A percentile compares a stretch with the other conserved stretches of the same genome.
phyloP scores from a whole-genome alignment of 2,113 vertebrate genomes.

The Vulpes lagopus region DNA sequence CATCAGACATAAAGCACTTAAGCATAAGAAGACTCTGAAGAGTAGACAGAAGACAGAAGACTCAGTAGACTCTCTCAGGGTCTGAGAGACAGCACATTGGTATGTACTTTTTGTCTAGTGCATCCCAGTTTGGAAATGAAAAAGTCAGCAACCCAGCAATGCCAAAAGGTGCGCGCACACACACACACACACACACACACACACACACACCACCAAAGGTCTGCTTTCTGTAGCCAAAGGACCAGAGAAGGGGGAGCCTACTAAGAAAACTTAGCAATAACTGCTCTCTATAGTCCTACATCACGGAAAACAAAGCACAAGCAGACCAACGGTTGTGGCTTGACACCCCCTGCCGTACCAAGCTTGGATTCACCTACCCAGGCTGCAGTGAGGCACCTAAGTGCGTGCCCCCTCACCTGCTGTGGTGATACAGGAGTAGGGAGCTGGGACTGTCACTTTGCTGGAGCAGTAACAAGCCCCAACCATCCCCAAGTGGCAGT shows the following conservation, averaged over 20 bases:
- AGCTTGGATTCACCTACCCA: not conserved
- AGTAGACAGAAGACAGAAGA: not conserved
- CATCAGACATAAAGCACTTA: not conserved
- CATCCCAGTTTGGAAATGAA: not conserved
- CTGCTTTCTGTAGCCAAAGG: not conserved
- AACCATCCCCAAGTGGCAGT: not conserved
- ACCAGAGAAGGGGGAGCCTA: not conserved
- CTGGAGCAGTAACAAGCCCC: not conserved
- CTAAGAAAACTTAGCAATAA: not conserved
- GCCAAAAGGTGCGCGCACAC: fast-evolving
- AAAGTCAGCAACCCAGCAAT: not conserved
- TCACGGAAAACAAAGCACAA: not conserved
- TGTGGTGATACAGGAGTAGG: not conserved
- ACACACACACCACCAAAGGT: fast-evolving
- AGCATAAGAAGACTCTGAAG: not conserved
- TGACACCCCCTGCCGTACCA: too few relatives aligned
- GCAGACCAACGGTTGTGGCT: not conserved
- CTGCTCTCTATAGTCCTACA: not conserved
- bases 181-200: fast-evolving
- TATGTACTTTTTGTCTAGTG: not conserved
- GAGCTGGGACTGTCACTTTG: not conserved
- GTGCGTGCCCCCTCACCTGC: not conserved
- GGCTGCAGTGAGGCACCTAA: not conserved
- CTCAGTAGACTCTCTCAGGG: too few relatives aligned
- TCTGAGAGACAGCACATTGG: too few relatives aligned